phyloP scores from a whole-genome alignment of 2,888 invertebrate genomes.

The Phymatocera aterrima region DNA sequence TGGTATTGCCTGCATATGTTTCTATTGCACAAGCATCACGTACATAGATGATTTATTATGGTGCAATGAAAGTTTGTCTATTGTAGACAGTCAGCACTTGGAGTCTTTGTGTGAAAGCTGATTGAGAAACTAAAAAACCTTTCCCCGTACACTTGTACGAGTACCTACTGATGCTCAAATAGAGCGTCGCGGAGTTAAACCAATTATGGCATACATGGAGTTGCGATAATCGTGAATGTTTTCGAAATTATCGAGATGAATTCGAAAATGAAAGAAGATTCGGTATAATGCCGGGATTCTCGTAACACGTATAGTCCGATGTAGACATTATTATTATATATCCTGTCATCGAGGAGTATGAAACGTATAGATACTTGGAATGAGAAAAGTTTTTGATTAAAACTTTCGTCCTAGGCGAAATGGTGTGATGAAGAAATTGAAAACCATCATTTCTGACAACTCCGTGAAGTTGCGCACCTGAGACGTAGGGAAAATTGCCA shows the following conservation, averaged over 20 bases:
- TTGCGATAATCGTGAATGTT: too few species aligned
- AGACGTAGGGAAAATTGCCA: conserved; percentile 11
- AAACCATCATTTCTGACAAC: conserved; percentile 21
- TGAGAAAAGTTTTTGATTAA: conserved; percentile 45
- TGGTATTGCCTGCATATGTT: background rate
- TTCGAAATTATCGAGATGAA: background rate
- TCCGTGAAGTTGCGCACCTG: conserved; percentile 4
- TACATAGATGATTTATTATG: too few species aligned
- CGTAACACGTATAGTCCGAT: background rate
- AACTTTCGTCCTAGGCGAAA: conserved; percentile 35
- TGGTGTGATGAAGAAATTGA: conserved; percentile 26
- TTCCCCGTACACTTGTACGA: too few species aligned
- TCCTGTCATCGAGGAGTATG: conserved; percentile 20
- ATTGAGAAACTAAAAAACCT: background rate
- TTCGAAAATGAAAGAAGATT: background rate
- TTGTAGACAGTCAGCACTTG: too few species aligned
- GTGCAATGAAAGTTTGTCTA: too few species aligned
- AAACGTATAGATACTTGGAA: conserved; percentile 28
- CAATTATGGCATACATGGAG: too few species aligned
- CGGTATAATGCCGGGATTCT: background rate
- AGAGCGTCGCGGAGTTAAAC: too few species aligned
- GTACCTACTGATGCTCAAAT: too few species aligned
- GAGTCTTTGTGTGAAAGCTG: too few species aligned
- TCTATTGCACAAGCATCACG: too few species aligned
- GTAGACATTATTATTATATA: conserved; percentile 13